Percentiles rank a stretch among this genome's conserved stretches.
phyloP scores from a whole-genome alignment of 2,888 invertebrate genomes.

The Tanytarsus gracilentus region DNA sequence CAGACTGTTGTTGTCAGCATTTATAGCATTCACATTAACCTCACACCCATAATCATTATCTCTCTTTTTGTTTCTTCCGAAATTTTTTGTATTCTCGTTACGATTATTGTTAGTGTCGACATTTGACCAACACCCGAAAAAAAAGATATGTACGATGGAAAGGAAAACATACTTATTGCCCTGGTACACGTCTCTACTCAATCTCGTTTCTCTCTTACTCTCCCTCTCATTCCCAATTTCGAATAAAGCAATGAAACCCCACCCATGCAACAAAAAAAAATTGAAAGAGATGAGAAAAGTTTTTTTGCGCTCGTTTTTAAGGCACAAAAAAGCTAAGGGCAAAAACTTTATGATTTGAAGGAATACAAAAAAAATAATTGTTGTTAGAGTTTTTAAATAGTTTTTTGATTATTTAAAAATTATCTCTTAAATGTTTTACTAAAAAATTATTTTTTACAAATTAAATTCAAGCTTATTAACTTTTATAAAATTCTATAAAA shows the following conservation, averaged over 20 bases:
- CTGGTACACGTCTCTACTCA: no score
- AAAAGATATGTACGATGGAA: no score
- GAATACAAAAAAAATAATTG: background rate
- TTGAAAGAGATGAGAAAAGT: background rate
- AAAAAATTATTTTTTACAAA: background rate
- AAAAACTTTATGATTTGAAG: background rate
- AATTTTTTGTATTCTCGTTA: no score
- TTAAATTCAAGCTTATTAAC: no score
- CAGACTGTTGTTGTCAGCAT: no score
- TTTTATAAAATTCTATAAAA: no score
- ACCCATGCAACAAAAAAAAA: background rate
- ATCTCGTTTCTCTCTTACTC: no score
- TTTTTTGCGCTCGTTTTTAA: background rate
- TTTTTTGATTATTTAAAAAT: background rate
- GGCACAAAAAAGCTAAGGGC: background rate
- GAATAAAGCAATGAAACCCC: background rate
- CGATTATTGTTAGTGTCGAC: no score
- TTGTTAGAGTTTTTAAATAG: background rate
- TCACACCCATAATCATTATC: no score
- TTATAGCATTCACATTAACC: no score
- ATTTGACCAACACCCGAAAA: no score
- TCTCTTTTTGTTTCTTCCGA: no score
- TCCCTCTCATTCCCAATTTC: background rate
- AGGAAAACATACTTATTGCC: background rate
- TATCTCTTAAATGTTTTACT: background rate